phyloP scores from a whole-genome alignment of 2,888 invertebrate genomes.

The Lomographa bimaculata region DNA sequence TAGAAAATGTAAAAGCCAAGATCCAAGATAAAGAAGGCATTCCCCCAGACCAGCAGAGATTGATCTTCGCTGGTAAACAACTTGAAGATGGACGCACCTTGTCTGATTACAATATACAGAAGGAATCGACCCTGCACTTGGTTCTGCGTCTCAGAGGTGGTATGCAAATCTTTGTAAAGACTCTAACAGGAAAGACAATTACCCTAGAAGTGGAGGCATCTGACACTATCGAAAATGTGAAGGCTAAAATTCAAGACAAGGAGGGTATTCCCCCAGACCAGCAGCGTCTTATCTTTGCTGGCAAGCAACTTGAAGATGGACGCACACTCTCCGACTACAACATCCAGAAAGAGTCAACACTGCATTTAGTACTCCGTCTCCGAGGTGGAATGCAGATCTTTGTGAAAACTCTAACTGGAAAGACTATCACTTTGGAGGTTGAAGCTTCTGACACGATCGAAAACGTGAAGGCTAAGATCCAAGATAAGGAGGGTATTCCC shows the following conservation, averaged over 20 bases:
- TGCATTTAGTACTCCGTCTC: slow-evolving; percentile 49
- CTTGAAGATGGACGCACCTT: slow-evolving; percentile 61
- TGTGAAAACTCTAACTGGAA: slow-evolving; percentile 49
- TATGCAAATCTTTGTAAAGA: slow-evolving; percentile 58
- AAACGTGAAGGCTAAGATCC: slow-evolving; percentile 50
- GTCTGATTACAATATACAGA: slow-evolving; percentile 64
- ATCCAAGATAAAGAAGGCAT: slow-evolving; percentile 68
- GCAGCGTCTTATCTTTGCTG: slow-evolving; percentile 52
- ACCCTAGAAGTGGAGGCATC: slow-evolving; percentile 51
- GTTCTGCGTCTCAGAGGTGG: slow-evolving; percentile 60
- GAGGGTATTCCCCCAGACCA: slow-evolving; percentile 57
- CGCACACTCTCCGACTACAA: slow-evolving; percentile 54
- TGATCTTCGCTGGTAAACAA: slow-evolving; percentile 64
- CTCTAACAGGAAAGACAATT: slow-evolving; percentile 52
- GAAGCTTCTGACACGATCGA: slow-evolving; percentile 47
- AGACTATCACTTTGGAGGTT: slow-evolving; percentile 47
- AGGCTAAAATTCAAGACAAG: slow-evolving; percentile 55
- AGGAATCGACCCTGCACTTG: slow-evolving; percentile 59
- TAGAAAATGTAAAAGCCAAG: slow-evolving; percentile 64
- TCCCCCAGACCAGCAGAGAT: slow-evolving; percentile 61
- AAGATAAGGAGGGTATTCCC: slow-evolving; percentile 51
- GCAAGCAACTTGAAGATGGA: slow-evolving; percentile 53
- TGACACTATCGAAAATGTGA: slow-evolving; percentile 55
- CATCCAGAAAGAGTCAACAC: slow-evolving; percentile 53
- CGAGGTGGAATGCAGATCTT: slow-evolving; percentile 56